Conservation (phyloP, 2,888 invertebrate species). For the Agrochola lota region DNA sequence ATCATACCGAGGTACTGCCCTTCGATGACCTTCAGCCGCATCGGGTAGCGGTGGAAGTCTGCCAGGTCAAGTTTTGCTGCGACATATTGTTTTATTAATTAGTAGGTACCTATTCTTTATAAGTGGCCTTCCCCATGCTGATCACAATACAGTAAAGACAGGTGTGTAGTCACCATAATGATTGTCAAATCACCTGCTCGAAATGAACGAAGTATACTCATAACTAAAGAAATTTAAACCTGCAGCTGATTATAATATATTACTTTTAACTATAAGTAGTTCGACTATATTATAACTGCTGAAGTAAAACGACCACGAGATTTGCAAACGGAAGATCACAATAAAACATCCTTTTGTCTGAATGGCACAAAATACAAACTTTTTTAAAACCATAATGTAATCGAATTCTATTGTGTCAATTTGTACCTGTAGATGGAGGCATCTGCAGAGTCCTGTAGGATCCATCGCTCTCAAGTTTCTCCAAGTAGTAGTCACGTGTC, state of each 20-base stretch:
- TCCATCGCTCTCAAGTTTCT: conserved; percentile 79
- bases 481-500: conserved; percentile 80
- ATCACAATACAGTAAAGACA: conserved; percentile 29
- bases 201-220: conserved; percentile 41
- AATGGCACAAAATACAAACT: not conserved
- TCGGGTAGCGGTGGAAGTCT: conserved; percentile 81
- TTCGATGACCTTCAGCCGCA: conserved; percentile 82
- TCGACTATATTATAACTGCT: not conserved
- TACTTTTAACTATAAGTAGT: not conserved
- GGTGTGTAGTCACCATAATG: conserved; percentile 44
- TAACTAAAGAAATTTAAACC: conserved; percentile 8
- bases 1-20: conserved; percentile 82
- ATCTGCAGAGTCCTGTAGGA: conserved; percentile 83
- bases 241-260: conserved; percentile 2
- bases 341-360: not conserved
- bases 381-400: not conserved
- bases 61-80: conserved; percentile 79
- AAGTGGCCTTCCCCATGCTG: not conserved
- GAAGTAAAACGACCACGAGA: not conserved
- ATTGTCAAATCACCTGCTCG: conserved; percentile 47
- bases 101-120: not conserved
- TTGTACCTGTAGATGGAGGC: conserved; percentile 76
- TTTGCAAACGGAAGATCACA: not conserved
- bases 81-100: not conserved
- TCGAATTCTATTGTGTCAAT: not conserved